Evolutionary conservation across 2,888 invertebrate genomes (phyloP), one percentile per base, ranked within the genome.

Genomic region (Escarpia spicata): DNA sequence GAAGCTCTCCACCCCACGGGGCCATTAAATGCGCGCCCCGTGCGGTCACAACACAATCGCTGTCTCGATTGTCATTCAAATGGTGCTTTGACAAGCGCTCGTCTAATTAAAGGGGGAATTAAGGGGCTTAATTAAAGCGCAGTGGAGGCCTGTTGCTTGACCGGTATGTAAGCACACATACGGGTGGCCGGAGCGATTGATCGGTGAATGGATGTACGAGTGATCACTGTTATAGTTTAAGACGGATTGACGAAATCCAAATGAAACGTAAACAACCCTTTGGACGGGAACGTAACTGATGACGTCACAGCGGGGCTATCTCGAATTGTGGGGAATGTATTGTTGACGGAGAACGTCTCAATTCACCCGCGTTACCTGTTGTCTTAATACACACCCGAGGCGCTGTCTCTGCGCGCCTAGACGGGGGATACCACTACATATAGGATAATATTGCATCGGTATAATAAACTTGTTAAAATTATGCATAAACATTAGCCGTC

Each of bases 181-280:
- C 75, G 75, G 75, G 75, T 75, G 75, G 75, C 75, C 75, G 75
- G 52, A 26, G 75, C n/a, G 75, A 75, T 75, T 75, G 75, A 75
- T 26, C 75, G 75, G 26, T 75, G 75, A 75, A 19, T 75, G 75
- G 75, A 75, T 26, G 75, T 37, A 19, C 1, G 75, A n/a, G 75
- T 75, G 75, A 26, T 26, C 75, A 75, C n/a, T 75, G 75, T 75
- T 26, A 26, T 26, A 26, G 19, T 6, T 19, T 75, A n/a, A 3
- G 75, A n/a, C n/a, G 75, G n/a, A 75, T 75, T 75, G 75, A 19
- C 19, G 75, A 26, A 15, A 4, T 6, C 19, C 26, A 75, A 26
- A 75, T 75, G 75, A 75, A 75, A 75, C 75, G 75, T 75, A 75
- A 75, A 75, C 75, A 75, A 75, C 26, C 19, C 75, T 19, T 75